Percentiles rank a stretch among this genome's conserved stretches.
Evolutionary conservation across 2,888 invertebrate species (phyloP).

Genomic region (Pachycephus smyrnensis): DNA sequence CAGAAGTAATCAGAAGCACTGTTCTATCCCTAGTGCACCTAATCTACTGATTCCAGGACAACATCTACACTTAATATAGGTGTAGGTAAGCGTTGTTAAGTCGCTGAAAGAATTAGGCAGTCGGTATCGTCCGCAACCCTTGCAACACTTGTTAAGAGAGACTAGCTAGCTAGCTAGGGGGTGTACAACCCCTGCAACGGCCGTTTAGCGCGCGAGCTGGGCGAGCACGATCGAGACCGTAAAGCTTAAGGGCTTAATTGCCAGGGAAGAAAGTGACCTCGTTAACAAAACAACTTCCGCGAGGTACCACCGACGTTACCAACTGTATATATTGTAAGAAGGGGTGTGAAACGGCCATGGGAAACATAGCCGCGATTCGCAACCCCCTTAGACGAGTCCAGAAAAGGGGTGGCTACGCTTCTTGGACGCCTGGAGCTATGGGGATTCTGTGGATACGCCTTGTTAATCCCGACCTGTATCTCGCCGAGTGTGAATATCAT

Average conservation of each 20-base stretch:
- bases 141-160: too few species aligned
- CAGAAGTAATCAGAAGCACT: too few species aligned
- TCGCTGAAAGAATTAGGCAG: too few species aligned
- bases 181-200: background rate
- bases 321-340: slow-evolving; percentile 12
- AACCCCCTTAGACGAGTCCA: slow-evolving; percentile 14
- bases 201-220: background rate
- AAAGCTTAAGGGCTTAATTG: slow-evolving; percentile 16
- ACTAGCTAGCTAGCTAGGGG: too few species aligned
- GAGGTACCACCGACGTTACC: slow-evolving; percentile 13
- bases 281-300: slow-evolving; percentile 41
- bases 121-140: too few species aligned
- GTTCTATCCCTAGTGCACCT: too few species aligned
- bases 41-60: too few species aligned
- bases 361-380: slow-evolving; percentile 4
- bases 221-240: slow-evolving; percentile 3
- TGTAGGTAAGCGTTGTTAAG: too few species aligned
- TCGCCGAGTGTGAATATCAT: slow-evolving; percentile 54
- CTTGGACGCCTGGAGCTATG: background rate
- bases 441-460: slow-evolving; percentile 40
- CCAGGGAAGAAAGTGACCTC: slow-evolving; percentile 35
- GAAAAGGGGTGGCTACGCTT: slow-evolving; percentile 7
- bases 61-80: too few species aligned
- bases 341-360: slow-evolving; percentile 12
- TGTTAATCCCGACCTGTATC: slow-evolving; percentile 53